A percentile compares a stretch with the other conserved stretches of the same genome.
Evolutionary conservation across 2,113 vertebrate species (phyloP).

Genomic region (Microcebus tavaratra): DNA sequence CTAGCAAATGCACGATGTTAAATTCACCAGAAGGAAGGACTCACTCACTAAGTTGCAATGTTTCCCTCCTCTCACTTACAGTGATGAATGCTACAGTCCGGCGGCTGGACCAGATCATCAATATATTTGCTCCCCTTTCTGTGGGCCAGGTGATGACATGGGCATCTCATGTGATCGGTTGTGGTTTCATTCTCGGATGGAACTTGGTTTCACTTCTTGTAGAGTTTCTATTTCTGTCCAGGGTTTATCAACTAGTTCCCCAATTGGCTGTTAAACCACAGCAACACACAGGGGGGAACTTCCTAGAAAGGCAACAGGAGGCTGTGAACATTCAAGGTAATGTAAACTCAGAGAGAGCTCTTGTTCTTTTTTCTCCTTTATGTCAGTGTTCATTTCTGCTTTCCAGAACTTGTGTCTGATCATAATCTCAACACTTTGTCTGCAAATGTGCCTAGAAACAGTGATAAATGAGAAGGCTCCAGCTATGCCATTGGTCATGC

Average conservation of each 20-base stretch:
- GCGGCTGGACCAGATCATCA: constrained; percentile 88
- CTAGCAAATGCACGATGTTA: not conserved
- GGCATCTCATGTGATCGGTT: constrained; percentile 86
- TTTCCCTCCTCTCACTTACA: constrained; percentile 56
- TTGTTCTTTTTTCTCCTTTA: not conserved
- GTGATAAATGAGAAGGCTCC: not conserved
- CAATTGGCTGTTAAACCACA: constrained; percentile 85
- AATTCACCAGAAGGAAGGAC: not conserved
- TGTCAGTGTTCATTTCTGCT: constrained; percentile 36
- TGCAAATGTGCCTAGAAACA: not conserved
- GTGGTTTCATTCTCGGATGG: constrained; percentile 90
- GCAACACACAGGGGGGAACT: constrained; percentile 65
- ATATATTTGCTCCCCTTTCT: constrained; percentile 86
- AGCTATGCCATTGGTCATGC: not conserved
- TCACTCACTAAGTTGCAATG: not conserved
- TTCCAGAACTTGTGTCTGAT: constrained; percentile 27
- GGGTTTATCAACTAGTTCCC: constrained; percentile 86
- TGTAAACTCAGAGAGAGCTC: not conserved
- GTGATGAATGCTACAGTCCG: constrained; percentile 87
- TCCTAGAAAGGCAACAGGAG: constrained; percentile 79
- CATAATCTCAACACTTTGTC: not conserved
- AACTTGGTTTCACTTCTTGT: constrained; percentile 87
- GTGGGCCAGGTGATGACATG: constrained; percentile 87
- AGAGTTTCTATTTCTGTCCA: constrained; percentile 88
- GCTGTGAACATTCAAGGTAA: constrained; percentile 81